These are phyloP conservation scores for Euura saliciscinereae DNA, from an alignment of 1,140 invertebrate species.

Conservation along the genomic window DNA sequence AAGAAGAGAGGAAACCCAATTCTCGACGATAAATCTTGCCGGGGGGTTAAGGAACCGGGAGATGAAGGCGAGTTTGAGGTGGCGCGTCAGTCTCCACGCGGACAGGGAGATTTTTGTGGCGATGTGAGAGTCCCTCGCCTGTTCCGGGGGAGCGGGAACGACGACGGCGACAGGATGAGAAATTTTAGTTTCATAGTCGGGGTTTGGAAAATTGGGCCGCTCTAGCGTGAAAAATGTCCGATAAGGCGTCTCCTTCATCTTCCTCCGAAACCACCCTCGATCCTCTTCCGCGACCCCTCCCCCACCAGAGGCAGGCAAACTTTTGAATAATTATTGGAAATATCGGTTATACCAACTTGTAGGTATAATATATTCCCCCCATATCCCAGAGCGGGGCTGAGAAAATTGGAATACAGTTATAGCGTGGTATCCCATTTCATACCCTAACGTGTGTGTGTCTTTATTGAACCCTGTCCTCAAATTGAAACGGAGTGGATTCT, in stretches of 20 bases:
- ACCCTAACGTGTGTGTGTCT: not conserved
- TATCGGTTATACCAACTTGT: constrained; percentile 14
- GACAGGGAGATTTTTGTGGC: too few relatives aligned
- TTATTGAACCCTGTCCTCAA: too few relatives aligned
- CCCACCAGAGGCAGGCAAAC: constrained; percentile 30
- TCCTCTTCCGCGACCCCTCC: not conserved
- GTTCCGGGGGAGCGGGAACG: constrained; percentile 17
- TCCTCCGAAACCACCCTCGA: not conserved
- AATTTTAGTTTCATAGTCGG: constrained; percentile 46
- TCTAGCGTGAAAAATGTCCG: constrained; percentile 46
- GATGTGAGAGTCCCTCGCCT: too few relatives aligned
- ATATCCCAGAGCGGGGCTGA: constrained; percentile 12
- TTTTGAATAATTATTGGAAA: constrained; percentile 54
- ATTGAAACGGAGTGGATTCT: too few relatives aligned
- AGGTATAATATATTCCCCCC: not conserved
- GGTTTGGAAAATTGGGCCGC: constrained; percentile 25
- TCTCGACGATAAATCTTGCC: not conserved
- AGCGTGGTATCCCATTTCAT: too few relatives aligned
- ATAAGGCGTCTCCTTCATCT: constrained; percentile 27
- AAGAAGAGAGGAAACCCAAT: not conserved
- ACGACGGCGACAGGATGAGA: constrained; percentile 37
- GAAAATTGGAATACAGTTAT: constrained; percentile 51
- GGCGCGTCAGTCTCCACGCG: not conserved
- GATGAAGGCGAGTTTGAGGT: not conserved
- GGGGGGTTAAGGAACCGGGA: constrained; percentile 12